Evolutionary conservation across 2,797 vertebrate genomes (phyloP), one percentile per base, ranked within the genome.

Genomic region (Sebastolobus altivelis): DNA sequence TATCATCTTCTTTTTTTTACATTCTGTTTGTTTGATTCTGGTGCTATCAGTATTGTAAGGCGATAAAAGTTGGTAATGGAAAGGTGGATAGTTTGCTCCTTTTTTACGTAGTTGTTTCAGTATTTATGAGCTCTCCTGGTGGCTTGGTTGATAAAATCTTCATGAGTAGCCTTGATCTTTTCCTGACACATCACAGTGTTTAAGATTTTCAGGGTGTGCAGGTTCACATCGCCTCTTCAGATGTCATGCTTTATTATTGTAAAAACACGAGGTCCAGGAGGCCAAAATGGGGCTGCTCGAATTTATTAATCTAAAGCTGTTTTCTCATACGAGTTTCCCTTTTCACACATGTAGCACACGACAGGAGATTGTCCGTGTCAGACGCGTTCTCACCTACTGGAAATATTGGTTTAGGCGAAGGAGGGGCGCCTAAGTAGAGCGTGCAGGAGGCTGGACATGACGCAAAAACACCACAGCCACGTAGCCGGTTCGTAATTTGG

Each of bases 101-200:
- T 22, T 3, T 14, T 22, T 3, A 12, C 0, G 38, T 31, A 20
- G 37, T 22, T 63, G 31, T 35, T 63, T 68, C 9, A 46, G 37
- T 69, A 52, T 84, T 81, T 70, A 31, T 72, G 75, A 76, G 68
- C 49, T 80, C 56, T 82, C 59, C 37, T 38, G 38, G 63, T 56
- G 22, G 16, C 38, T 78, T 49, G 25, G 73, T 80, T 72, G 29
- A 72, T n/a, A 12, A 54, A 61, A 73, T 67, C 66, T 55, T n/a
- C 20, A n/a, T 14, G 55, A 72, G 72, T 3, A 31, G 62, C 54
- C 25, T 40, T 22, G 10, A 54, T 65, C 14, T 6, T 3, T 3
- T 58, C n/a, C 40, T 76, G 33, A 83, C n/a, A 54, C 52, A 58
- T 71, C 16, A 14, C 13, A 68, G 20, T 38, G 37, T 43, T 13